phyloP scores from a whole-genome alignment of 2,113 vertebrate genomes.

The Climacteris rufus region DNA sequence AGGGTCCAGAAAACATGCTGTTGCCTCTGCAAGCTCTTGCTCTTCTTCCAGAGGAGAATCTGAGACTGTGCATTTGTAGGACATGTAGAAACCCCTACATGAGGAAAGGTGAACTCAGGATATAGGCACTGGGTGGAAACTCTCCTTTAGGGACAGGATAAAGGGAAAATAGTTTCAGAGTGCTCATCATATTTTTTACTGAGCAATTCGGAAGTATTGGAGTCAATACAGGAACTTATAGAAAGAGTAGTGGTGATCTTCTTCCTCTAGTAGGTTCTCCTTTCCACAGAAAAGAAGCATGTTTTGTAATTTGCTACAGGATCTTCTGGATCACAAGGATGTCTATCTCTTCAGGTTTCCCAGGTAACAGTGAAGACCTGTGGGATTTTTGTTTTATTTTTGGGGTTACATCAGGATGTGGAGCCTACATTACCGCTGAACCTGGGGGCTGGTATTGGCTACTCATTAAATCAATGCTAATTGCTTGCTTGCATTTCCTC shows the following conservation, averaged over 20 bases:
- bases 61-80: neutral
- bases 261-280: neutral
- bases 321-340: neutral
- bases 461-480: neutral
- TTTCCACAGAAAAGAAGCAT: neutral
- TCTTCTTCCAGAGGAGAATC: neutral
- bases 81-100: neutral
- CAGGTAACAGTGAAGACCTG: neutral
- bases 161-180: neutral
- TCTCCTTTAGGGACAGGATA: neutral
- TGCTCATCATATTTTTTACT: neutral
- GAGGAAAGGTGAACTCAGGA: accelerated
- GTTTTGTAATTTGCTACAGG: neutral
- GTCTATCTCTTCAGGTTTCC: neutral
- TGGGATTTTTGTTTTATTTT: neutral
- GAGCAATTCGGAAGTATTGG: neutral
- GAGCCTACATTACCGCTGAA: neutral
- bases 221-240: neutral
- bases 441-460: neutral
- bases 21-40: neutral
- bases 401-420: neutral
- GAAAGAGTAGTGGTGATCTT: neutral
- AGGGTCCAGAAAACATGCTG: neutral
- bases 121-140: neutral
- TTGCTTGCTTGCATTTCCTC: neutral